These are phyloP conservation scores for Cataglyphis cursor DNA, from an alignment of 2,888 invertebrate species.

Conservation along the genomic window DNA sequence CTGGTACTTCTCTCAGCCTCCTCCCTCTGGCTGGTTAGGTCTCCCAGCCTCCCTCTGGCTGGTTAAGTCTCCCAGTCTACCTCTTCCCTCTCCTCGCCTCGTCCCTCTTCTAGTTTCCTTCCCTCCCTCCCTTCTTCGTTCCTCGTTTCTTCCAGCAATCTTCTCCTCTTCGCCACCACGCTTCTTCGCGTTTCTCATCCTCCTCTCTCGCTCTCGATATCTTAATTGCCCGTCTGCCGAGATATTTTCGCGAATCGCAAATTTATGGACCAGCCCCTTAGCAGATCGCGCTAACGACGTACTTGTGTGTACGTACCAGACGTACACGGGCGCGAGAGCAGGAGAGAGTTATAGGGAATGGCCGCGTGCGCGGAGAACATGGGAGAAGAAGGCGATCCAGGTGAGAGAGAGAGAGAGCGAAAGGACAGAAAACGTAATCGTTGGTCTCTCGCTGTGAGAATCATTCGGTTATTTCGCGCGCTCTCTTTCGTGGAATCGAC, in stretches of 20 bases:
- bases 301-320: slow-evolving; percentile 71
- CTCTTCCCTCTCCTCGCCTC: slow-evolving; percentile 7
- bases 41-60: slow-evolving; percentile 54
- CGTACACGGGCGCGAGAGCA: slow-evolving; percentile 48
- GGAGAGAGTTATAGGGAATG: slow-evolving; percentile 50
- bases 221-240: slow-evolving; percentile 81
- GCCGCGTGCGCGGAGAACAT: slow-evolving; percentile 28
- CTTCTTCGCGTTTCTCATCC: slow-evolving; percentile 36
- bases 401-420: slow-evolving; percentile 33
- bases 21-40: slow-evolving; percentile 43
- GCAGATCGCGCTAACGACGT: slow-evolving; percentile 79
- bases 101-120: slow-evolving; percentile 24
- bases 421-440: slow-evolving; percentile 68
- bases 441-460: slow-evolving; percentile 79
- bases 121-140: neutral
- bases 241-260: slow-evolving; percentile 81
- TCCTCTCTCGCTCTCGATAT: slow-evolving; percentile 76
- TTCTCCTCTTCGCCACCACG: slow-evolving; percentile 14
- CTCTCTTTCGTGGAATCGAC: slow-evolving; percentile 72
- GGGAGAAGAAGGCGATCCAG: slow-evolving; percentile 59
- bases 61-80: slow-evolving; percentile 14
- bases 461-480: slow-evolving; percentile 77
- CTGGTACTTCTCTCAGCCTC: slow-evolving; percentile 64
- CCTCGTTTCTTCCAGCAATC: slow-evolving; percentile 1
- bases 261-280: slow-evolving; percentile 80